A percentile compares a stretch with the other conserved stretches of the same genome.
Evolutionary conservation across 2,113 vertebrate species (phyloP).

Genomic region (Madoqua kirkii): DNA sequence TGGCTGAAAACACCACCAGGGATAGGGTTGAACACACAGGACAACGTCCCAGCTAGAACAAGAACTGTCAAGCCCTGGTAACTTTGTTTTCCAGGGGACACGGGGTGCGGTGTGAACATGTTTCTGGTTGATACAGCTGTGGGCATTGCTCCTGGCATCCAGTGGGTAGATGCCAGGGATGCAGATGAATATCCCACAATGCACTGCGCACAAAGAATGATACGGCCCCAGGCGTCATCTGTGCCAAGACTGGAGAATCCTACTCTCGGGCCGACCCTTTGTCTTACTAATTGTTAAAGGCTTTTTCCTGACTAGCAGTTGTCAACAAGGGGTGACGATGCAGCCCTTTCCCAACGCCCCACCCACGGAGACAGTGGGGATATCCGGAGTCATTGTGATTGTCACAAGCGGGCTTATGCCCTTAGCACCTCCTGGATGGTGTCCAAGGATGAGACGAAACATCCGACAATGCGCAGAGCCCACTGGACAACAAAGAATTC

Average conservation of each 20-base stretch:
- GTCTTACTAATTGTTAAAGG: not conserved
- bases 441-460: not conserved
- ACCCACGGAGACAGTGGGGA: too few species aligned
- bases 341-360: too few species aligned
- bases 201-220: not conserved
- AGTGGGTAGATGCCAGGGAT: not conserved
- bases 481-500: rapidly evolving
- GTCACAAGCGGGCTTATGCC: rapidly evolving
- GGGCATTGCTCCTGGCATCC: not conserved
- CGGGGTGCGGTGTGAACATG: rapidly evolving
- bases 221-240: rapidly evolving
- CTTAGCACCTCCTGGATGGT: rapidly evolving
- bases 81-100: rapidly evolving
- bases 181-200: not conserved
- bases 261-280: too few species aligned
- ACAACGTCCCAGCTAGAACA: not conserved
- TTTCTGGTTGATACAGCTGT: too few species aligned
- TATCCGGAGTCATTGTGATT: not conserved
- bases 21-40: not conserved
- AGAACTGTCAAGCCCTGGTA: rapidly evolving
- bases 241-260: rapidly evolving
- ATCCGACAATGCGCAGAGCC: rapidly evolving
- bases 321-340: too few species aligned
- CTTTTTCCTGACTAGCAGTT: not conserved
- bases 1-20: not conserved